Percentiles rank a stretch among this genome's conserved stretches.
Conservation (phyloP, 1,140 invertebrate species). For the Diorhabda sublineata region DNA sequence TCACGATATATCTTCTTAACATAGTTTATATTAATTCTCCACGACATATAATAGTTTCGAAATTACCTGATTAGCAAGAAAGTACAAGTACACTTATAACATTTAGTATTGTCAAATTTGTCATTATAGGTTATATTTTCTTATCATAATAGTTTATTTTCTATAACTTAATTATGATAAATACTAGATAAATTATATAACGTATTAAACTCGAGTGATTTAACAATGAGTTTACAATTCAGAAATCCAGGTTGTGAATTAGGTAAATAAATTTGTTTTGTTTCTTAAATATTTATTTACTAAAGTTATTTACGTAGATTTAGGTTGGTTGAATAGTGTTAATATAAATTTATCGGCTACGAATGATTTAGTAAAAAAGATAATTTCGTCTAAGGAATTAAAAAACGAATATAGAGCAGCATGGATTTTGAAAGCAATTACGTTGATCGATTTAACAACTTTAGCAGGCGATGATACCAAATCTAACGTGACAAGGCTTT, state of each 20-base stretch:
- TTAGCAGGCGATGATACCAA: constrained; percentile 84
- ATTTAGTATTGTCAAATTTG: too few species aligned
- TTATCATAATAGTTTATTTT: too few species aligned
- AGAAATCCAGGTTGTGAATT: constrained; percentile 42
- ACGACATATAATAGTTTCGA: too few species aligned
- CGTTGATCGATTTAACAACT: constrained; percentile 90
- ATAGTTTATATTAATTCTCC: too few species aligned
- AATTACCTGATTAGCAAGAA: too few species aligned
- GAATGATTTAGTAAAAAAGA: constrained; percentile 51
- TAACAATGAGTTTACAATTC: too few species aligned
- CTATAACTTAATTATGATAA: too few species aligned
- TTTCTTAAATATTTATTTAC: background rate
- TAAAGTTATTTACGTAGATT: constrained; percentile 47
- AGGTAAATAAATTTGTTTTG: constrained; percentile 28
- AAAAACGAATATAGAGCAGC: constrained; percentile 55
- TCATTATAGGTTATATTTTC: too few species aligned
- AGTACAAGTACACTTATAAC: too few species aligned
- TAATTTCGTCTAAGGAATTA: constrained; percentile 44
- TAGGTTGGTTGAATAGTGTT: constrained; percentile 54
- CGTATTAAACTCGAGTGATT: too few species aligned
- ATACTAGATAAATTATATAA: too few species aligned
- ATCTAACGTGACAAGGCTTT: constrained; percentile 74
- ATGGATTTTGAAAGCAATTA: constrained; percentile 78
- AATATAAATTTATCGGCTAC: constrained; percentile 59
- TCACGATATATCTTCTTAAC: too few species aligned